Evolutionary conservation across 2,797 vertebrate species (phyloP).

Genomic region (Bovichtus variegatus): DNA sequence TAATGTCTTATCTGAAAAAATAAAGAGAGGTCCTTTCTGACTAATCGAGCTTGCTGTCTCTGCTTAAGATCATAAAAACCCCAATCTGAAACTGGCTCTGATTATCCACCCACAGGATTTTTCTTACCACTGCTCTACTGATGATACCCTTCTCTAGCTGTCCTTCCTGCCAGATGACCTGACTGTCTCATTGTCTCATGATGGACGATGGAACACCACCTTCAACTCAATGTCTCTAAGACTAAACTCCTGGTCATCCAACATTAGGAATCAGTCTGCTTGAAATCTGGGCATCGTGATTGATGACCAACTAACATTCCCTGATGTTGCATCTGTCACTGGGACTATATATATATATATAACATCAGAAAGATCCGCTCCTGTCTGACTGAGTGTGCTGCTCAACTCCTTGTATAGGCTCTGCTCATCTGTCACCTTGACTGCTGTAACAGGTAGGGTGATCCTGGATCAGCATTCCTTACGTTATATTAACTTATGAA

Average conservation of each 20-base stretch:
- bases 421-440: not conserved
- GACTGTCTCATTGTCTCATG: not conserved
- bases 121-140: not conserved
- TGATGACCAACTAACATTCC: not conserved
- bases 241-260: not conserved
- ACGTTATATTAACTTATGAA: not conserved
- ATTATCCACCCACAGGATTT: not conserved
- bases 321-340: not conserved
- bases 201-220: not conserved
- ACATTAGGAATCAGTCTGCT: not conserved
- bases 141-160: not conserved
- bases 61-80: not conserved
- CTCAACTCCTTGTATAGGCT: not conserved
- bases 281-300: not conserved
- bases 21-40: not conserved
- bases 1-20: not conserved
- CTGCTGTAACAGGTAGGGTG: not conserved
- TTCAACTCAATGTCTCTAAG: not conserved
- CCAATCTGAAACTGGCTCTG: not conserved
- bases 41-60: not conserved
- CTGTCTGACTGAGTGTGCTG: not conserved
- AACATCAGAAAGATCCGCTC: not conserved
- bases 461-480: not conserved
- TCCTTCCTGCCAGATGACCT: not conserved
- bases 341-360: fast-evolving